Conservation (phyloP, 2,113 vertebrate genomes). For the Myotis lucifugus region DNA sequence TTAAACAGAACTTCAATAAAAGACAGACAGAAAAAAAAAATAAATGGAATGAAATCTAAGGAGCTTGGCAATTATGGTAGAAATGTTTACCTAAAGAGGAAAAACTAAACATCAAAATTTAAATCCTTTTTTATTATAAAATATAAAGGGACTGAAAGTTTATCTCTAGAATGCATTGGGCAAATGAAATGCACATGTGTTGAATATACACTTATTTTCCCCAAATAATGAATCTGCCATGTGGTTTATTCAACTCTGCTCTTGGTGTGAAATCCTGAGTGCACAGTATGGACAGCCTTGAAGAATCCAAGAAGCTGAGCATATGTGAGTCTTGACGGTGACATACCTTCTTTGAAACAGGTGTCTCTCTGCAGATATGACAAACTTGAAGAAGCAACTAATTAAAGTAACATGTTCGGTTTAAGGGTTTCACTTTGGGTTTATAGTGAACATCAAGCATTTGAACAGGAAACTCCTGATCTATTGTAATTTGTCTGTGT, state of each 20-base stretch:
- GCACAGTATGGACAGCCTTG: neutral
- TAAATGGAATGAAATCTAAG: slow-evolving; percentile 74
- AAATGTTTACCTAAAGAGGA: slow-evolving; percentile 63
- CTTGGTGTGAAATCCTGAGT: slow-evolving; percentile 1
- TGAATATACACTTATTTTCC: slow-evolving; percentile 29
- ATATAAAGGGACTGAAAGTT: slow-evolving; percentile 72
- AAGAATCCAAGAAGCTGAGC: neutral
- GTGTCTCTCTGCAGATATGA: neutral
- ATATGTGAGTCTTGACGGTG: neutral
- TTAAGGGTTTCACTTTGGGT: neutral
- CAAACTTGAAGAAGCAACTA: neutral
- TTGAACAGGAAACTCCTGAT: neutral
- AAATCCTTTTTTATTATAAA: slow-evolving; percentile 68
- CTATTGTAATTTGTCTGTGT: neutral
- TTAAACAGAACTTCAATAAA: slow-evolving; percentile 71
- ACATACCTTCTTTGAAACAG: neutral
- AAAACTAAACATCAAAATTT: slow-evolving; percentile 53
- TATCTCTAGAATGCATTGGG: slow-evolving; percentile 69
- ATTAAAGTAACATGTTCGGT: neutral
- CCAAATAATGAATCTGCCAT: slow-evolving; percentile 9
- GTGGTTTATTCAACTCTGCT: neutral
- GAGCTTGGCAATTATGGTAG: slow-evolving; percentile 54
- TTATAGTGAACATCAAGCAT: neutral
- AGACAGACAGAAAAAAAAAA: slow-evolving; percentile 77
- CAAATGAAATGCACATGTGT: slow-evolving; percentile 78